These are phyloP conservation scores for Notamacropus eugenii DNA, from an alignment of 2,797 vertebrate species.

Conservation along the genomic window DNA sequence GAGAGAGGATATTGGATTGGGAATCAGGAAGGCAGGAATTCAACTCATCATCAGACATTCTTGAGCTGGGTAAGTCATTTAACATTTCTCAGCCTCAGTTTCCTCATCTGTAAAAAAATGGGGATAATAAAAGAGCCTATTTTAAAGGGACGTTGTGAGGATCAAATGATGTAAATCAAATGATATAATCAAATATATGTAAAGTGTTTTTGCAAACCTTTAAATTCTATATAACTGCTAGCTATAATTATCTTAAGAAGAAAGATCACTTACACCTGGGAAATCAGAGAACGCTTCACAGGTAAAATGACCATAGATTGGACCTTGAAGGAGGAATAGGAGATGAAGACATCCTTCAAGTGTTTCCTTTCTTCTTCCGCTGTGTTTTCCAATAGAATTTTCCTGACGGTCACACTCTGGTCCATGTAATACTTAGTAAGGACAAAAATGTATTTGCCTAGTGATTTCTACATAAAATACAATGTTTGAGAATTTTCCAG, in stretches of 20 bases:
- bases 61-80: not conserved
- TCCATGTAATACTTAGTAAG: not conserved
- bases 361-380: not conserved
- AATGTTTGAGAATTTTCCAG: not conserved
- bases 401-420: not conserved
- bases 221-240: not conserved
- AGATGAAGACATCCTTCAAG: not conserved
- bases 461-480: not conserved
- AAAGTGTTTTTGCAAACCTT: not conserved
- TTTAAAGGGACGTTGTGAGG: not conserved
- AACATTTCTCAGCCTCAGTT: not conserved
- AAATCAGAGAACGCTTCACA: not conserved
- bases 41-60: not conserved
- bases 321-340: not conserved
- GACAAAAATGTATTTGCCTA: not conserved
- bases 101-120: not conserved
- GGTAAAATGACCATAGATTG: not conserved
- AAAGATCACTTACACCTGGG: not conserved
- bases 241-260: not conserved
- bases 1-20: not conserved
- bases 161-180: not conserved
- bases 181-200: not conserved
- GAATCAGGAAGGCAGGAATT: not conserved
- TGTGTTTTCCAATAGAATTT: not conserved
- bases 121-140: not conserved